Percentiles rank a stretch among this genome's conserved stretches.
These are phyloP conservation scores for Megastigmus dorsalis DNA, from an alignment of 2,888 invertebrate species.

Conservation along the genomic window DNA sequence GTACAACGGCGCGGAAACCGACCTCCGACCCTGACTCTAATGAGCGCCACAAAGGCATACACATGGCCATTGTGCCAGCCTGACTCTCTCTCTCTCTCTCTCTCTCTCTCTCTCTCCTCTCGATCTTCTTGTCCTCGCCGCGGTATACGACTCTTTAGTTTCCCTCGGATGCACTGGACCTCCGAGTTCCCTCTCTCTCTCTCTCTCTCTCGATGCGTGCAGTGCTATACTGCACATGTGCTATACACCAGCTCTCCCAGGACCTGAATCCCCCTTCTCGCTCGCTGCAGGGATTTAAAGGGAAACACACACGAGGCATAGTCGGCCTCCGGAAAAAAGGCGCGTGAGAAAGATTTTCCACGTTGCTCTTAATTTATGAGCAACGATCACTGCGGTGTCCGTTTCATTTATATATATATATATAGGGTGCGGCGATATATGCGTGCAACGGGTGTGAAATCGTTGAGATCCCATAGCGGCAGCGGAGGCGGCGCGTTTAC, in stretches of 20 bases:
- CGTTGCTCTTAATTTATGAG: no score
- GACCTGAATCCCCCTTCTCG: no score
- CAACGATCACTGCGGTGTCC: no score
- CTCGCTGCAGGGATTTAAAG: no score
- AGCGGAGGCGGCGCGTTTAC: no score
- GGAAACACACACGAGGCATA: no score
- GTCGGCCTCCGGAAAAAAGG: no score
- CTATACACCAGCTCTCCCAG: constrained; percentile 14
- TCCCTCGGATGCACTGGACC: not conserved
- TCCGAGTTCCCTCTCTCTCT: not conserved
- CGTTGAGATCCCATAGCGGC: no score
- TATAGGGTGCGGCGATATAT: no score
- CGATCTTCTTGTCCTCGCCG: constrained; percentile 16
- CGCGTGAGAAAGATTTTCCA: no score
- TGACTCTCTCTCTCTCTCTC: not conserved
- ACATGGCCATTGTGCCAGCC: constrained; percentile 68
- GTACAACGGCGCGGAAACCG: constrained; percentile 62
- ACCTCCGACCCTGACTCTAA: constrained; percentile 69
- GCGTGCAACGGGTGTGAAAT: no score
- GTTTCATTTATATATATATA: no score
- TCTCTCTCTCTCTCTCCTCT: not conserved
- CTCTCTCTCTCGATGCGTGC: not conserved
- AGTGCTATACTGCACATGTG: constrained; percentile 3
- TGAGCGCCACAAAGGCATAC: constrained; percentile 66
- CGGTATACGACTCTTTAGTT: not conserved